Percentiles rank a stretch among this genome's conserved stretches.
Evolutionary conservation across 1,140 invertebrate species (phyloP).

Genomic region (Cydia pomonella): DNA sequence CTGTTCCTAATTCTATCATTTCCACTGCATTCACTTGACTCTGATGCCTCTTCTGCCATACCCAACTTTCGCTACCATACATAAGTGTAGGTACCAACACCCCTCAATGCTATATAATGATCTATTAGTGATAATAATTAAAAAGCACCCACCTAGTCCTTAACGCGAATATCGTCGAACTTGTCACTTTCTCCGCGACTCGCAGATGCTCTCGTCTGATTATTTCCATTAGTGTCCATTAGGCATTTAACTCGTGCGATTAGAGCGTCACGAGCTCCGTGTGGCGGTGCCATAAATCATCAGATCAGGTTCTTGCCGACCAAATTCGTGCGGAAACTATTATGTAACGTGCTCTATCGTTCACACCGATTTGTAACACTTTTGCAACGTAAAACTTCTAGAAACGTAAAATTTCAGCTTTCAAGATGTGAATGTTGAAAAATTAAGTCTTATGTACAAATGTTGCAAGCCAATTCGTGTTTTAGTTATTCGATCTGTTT

Average conservation of each 20-base stretch:
- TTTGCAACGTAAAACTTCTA: constrained; percentile 10
- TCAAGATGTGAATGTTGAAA: constrained; percentile 11
- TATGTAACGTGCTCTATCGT: constrained; percentile 49
- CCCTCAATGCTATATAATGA: background rate
- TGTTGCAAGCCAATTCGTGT: no score
- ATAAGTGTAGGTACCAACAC: no score
- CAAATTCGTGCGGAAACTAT: constrained; percentile 49
- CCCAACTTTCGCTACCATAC: no score
- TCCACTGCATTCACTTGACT: no score
- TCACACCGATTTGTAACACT: constrained; percentile 30
- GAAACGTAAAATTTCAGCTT: constrained; percentile 18
- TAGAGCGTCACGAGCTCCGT: constrained; percentile 67
- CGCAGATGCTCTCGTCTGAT: constrained; percentile 70
- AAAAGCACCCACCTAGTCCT: constrained; percentile 41
- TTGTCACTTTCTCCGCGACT: constrained; percentile 67
- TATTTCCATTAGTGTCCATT: constrained; percentile 77
- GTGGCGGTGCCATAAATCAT: constrained; percentile 70
- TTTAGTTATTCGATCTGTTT: no score
- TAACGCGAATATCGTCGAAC: constrained; percentile 46
- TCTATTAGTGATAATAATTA: background rate
- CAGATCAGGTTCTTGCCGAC: constrained; percentile 57
- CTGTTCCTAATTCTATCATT: no score
- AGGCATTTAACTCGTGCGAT: constrained; percentile 77
- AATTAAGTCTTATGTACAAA: no score
- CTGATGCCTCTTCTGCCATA: no score